Conservation (phyloP, 2,113 vertebrate species). For the Dinomys branickii region DNA sequence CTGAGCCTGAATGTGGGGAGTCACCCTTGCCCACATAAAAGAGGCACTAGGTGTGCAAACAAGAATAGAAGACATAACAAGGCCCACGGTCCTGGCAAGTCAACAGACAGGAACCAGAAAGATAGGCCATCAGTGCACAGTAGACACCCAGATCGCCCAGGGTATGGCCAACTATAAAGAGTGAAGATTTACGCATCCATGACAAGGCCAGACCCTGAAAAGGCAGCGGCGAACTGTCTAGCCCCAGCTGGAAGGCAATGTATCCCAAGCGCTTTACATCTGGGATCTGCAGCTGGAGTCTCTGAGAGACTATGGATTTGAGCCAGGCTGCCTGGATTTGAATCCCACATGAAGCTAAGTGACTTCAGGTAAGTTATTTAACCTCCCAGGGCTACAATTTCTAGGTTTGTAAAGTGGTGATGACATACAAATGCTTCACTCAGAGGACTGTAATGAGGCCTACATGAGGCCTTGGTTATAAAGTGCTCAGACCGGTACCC, state of each 20-base stretch:
- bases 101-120: background rate
- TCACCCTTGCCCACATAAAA: background rate
- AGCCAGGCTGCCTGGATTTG: background rate
- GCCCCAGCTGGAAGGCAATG: background rate
- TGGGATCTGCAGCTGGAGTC: background rate
- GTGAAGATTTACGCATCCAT: background rate
- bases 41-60: background rate
- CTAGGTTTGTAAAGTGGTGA: background rate
- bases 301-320: background rate
- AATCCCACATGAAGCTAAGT: background rate
- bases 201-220: background rate
- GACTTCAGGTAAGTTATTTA: background rate
- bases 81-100: too few relatives aligned
- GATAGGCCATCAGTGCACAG: background rate
- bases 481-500: background rate
- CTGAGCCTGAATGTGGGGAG: background rate
- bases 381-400: background rate
- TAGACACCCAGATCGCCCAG: background rate
- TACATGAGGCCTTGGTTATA: background rate
- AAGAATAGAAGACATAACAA: fast-evolving
- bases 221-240: background rate
- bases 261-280: background rate
- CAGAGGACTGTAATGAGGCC: background rate
- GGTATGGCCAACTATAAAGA: background rate
- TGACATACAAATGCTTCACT: background rate